phyloP scores from a whole-genome alignment of 2,888 invertebrate genomes.

The Odontothrips loti region DNA sequence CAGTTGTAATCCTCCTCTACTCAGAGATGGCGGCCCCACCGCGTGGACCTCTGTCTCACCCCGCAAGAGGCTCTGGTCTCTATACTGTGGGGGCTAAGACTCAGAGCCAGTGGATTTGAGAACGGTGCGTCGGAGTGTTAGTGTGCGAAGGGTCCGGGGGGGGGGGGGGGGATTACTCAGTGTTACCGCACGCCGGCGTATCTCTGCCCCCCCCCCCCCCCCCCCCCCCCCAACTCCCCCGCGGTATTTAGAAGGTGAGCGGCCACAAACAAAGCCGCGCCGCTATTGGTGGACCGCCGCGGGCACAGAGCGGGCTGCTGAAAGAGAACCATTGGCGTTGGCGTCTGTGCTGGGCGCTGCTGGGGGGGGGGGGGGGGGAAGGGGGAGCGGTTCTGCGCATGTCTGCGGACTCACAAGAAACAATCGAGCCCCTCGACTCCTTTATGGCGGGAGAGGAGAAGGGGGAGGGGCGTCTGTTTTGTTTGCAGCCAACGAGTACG shows the following conservation, averaged over 20 bases:
- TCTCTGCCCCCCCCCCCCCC: background rate
- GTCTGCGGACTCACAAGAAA: background rate
- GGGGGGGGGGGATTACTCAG: background rate
- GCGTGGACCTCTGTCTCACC: too few species aligned
- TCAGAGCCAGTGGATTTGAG: too few species aligned
- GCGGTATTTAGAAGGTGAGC: background rate
- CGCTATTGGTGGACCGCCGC: background rate
- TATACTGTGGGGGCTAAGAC: too few species aligned
- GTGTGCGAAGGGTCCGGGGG: background rate
- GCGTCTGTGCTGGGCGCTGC: background rate
- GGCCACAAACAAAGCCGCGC: background rate
- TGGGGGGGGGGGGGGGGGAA: background rate
- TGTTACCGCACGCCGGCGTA: background rate
- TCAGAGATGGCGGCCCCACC: too few species aligned
- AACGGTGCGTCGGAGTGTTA: too few species aligned
- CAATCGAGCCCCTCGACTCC: slow-evolving; percentile 7
- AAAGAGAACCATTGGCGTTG: background rate
- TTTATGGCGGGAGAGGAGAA: background rate
- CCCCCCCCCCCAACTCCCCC: background rate
- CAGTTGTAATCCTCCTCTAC: too few species aligned
- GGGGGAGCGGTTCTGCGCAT: background rate
- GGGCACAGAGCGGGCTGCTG: background rate
- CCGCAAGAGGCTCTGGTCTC: too few species aligned
- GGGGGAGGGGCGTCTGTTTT: background rate
- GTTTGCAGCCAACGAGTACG: background rate